Evolutionary conservation across 2,888 invertebrate genomes (phyloP), one percentile per base, ranked within the genome.

Genomic region (Drosophila birchii): DNA sequence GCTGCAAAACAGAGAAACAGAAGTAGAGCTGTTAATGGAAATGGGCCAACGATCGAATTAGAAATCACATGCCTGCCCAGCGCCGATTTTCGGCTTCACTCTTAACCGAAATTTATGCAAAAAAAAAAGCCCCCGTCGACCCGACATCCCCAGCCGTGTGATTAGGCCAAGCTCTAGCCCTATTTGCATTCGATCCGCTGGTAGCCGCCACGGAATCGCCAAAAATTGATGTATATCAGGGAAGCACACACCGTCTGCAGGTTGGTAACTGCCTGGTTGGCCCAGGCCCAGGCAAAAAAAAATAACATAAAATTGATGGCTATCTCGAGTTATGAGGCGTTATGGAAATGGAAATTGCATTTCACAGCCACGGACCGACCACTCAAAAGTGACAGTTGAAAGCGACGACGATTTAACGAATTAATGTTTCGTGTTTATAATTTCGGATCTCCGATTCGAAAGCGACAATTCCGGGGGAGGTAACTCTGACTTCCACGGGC

Each of bases 171-270:
- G 47, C 62, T 41, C 47, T 80, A 73, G 26, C 57, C 62, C 62
- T 68, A 79, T 83, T 86, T 79, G 74, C 80, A 83, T 86, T 80
- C 73, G 60, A 73, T 67, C 43, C 69, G 75, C 75, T 69, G 69
- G 75, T 59, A 69, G 73, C 67, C 56, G 55, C 70, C 68, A 57
- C 39, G 43, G 45, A 77, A 68, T 79, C 18, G 78, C 80, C 56
- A 67, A 79, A 77, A 80, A 63, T 73, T 55, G 72, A 72, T 73
- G 72, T 54, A 72, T 73, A 73, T 73, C 72, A 72, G 67, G 55
- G 54, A 36, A 54, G 66, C 36, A 47, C 26, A n/a, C 5, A 26
- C n/a, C 26, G 29, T 34, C 16, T 23, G 34, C 41, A n/a, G 36
- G n/a, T 23, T n/a, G 23, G 39, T 16, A 51, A 34, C 34, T 20